Percentiles rank a stretch among this genome's conserved stretches.
These are phyloP conservation scores for Gymnocephalus cernua DNA, from an alignment of 2,113 vertebrate species.

Conservation along the genomic window DNA sequence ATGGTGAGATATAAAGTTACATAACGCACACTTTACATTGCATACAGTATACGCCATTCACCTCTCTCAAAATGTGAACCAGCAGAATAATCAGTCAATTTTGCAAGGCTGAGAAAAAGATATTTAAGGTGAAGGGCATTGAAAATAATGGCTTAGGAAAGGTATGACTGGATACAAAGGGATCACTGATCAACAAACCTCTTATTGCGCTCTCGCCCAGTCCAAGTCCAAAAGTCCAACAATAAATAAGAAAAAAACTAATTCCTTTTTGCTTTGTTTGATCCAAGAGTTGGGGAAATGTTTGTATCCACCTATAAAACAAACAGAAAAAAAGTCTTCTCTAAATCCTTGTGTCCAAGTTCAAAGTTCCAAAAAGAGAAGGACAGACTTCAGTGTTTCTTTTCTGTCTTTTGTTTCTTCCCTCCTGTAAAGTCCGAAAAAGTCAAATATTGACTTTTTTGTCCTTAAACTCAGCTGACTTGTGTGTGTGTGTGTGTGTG, in stretches of 20 bases:
- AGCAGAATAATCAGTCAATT: background rate
- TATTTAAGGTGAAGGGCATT: background rate
- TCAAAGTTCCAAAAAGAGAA: constrained; percentile 43
- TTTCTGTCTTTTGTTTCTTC: constrained; percentile 30
- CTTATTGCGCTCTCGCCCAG: constrained; percentile 58
- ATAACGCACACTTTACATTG: background rate
- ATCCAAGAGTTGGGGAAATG: constrained; percentile 17
- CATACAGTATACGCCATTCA: background rate
- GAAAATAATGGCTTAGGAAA: constrained; percentile 51
- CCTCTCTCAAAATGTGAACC: background rate
- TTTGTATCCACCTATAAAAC: constrained; percentile 70
- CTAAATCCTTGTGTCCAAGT: constrained; percentile 36
- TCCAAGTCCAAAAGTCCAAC: constrained; percentile 78
- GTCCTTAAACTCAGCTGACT: constrained; percentile 38
- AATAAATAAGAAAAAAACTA: constrained; percentile 45
- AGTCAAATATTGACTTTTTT: constrained; percentile 71
- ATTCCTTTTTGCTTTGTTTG: constrained; percentile 53
- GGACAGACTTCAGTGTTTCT: constrained; percentile 4
- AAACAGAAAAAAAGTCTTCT: background rate
- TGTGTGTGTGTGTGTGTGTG: constrained; percentile 23
- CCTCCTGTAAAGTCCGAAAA: constrained; percentile 33
- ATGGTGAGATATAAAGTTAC: constrained; percentile 31
- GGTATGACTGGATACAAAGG: constrained; percentile 37
- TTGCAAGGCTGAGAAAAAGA: background rate
- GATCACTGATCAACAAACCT: constrained; percentile 83